Evolutionary conservation across 1,140 invertebrate genomes (phyloP).

Genomic region (Heliconius melpomene): DNA sequence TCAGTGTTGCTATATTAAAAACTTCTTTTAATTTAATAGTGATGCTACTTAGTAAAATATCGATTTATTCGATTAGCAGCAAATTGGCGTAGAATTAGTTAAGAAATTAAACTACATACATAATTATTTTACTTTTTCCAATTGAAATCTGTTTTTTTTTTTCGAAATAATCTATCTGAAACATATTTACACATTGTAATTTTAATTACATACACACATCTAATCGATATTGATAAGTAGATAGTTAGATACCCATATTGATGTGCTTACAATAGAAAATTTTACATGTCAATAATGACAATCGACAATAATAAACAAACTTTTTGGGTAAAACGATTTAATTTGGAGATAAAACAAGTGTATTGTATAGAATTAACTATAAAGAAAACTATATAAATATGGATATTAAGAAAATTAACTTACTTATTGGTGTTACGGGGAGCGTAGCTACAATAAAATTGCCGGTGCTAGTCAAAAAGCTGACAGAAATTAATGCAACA

Average conservation of each 20-base stretch:
- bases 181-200: too few relatives aligned
- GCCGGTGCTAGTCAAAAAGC: constrained; percentile 53
- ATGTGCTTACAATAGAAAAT: background rate
- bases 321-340: background rate
- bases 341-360: background rate
- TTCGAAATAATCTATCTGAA: too few relatives aligned
- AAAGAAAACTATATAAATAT: background rate
- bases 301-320: background rate
- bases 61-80: background rate
- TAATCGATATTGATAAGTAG: too few relatives aligned
- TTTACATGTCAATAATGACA: too few relatives aligned
- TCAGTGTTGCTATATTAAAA: background rate
- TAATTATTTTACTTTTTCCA: too few relatives aligned
- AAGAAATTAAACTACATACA: too few relatives aligned
- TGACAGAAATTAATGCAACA: constrained; percentile 49
- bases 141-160: too few relatives aligned
- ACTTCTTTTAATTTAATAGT: too few relatives aligned
- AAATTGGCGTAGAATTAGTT: too few relatives aligned
- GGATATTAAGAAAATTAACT: constrained; percentile 39
- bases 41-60: background rate
- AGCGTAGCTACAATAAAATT: constrained; percentile 72
- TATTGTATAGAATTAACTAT: background rate
- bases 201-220: too few relatives aligned
- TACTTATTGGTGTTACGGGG: constrained; percentile 66
- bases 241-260: background rate